Base-by-base conservation (phyloP, 2,888 invertebrate species). In the Hyposoter didymator region DNA sequence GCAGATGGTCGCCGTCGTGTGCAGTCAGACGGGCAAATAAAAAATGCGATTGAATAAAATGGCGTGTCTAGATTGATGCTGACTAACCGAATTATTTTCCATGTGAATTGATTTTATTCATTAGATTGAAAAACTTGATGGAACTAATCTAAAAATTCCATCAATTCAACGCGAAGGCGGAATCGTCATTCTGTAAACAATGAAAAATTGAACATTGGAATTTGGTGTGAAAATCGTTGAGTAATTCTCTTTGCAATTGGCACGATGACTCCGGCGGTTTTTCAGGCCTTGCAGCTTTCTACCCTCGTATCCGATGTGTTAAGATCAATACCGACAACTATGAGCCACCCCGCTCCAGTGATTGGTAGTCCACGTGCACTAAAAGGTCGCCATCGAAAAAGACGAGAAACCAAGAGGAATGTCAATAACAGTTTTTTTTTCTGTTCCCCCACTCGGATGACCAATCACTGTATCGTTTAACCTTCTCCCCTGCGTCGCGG, bases 211-310 rank as follows among this genome's bases (percentile, higher is more conserved):
- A 72, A 7, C 52, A 10, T 35, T 35, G 52, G n/a, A 72, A 49
- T 72, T 72, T 35, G 35, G 52, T 19, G 72, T 52, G 10, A 52
- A 73, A 73, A 73, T 22, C 17, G 5, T 17, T 19, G 64, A 73
- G 69, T 45, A 32, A 79, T 79, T 75, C n/a, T 74, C 39, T 82
- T 82, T 74, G 84, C 73, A 83, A 87, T 87, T 85, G 39, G 39
- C 83, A 78, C 66, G 82, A 73, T 66, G 66, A 78, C 75, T 78
- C 35, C 55, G 74, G 78, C 64, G 69, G 49, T 70, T 67, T 72
- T 78, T 66, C n/a, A 80, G 74, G 17, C 22, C 35, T 52, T 14
- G 45, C 19, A 49, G 47, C 32, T 55, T 72, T 39, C 39, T 22
- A 10, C 39, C n/a, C 52, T 47, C 72, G n/a, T 52, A 43, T 17